Percentiles rank a stretch among this genome's conserved stretches.
These are phyloP conservation scores for Folsomia manolachei DNA, from an alignment of 2,888 invertebrate genomes.

Conservation along the genomic window DNA sequence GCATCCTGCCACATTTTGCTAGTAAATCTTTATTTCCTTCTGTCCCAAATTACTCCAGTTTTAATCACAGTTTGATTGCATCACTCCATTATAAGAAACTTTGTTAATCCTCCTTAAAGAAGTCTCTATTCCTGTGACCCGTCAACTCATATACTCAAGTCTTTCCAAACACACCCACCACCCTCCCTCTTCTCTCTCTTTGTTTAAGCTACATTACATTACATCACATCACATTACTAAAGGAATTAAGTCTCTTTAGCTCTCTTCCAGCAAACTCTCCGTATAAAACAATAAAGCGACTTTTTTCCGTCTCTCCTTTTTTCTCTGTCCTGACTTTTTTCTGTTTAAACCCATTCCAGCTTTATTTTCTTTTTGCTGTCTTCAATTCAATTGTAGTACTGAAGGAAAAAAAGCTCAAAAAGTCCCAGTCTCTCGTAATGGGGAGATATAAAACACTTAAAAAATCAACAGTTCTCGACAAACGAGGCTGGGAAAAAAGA, in stretches of 20 bases:
- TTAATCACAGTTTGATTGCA: background rate
- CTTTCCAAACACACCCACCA: too few species aligned
- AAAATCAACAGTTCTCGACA: background rate
- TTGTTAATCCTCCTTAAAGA: background rate
- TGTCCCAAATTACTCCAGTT: background rate
- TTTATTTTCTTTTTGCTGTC: background rate
- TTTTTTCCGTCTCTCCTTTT: background rate
- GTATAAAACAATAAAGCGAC: background rate
- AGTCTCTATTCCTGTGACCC: background rate
- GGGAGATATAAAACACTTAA: background rate
- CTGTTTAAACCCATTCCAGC: background rate
- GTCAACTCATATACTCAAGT: too few species aligned
- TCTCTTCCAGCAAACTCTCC: background rate
- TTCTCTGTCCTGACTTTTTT: background rate
- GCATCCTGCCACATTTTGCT: background rate
- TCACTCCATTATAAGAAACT: background rate
- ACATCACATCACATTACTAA: background rate
- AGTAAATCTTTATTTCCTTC: background rate
- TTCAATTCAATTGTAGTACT: background rate
- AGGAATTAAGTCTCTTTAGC: background rate
- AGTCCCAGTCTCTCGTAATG: background rate
- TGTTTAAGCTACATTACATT: background rate
- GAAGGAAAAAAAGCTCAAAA: background rate
- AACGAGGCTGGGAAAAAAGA: background rate
- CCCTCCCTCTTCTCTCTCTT: background rate